Conservation (phyloP, 2,888 invertebrate genomes). For the Timema podura region DNA sequence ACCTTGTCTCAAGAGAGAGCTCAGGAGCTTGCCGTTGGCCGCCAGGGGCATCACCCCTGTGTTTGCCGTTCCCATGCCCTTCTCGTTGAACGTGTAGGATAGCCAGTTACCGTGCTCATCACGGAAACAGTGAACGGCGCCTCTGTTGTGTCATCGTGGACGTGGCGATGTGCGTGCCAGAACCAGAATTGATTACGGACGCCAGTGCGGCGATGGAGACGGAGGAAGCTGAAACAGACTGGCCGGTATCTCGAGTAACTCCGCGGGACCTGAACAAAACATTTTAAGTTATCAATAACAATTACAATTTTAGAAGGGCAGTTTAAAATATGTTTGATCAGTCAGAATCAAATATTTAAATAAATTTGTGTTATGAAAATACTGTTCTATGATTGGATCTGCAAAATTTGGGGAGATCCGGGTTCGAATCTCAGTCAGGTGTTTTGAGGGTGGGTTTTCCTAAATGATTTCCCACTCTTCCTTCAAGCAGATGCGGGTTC, state of each 20-base stretch:
- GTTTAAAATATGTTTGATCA: no score
- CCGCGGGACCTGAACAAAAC: conserved; percentile 4
- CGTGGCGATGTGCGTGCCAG: conserved; percentile 64
- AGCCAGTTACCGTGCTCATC: conserved; percentile 85
- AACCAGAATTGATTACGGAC: conserved; percentile 36
- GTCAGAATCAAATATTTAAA: no score
- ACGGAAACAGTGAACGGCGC: conserved; percentile 80
- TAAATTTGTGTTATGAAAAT: no score
- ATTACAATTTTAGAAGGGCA: no score
- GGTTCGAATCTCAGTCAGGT: no score
- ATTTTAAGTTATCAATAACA: no score
- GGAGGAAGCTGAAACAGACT: conserved; percentile 35
- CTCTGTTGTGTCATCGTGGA: conserved; percentile 78
- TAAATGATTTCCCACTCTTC: no score
- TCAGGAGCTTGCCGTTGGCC: conserved; percentile 43
- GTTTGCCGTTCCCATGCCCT: conserved; percentile 54
- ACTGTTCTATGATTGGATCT: no score
- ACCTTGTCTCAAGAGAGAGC: conserved; percentile 41
- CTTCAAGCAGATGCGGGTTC: no score
- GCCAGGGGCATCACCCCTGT: conserved; percentile 35
- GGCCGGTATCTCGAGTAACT: neutral
- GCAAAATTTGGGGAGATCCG: no score
- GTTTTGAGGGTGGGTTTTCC: no score
- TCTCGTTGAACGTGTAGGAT: conserved; percentile 81
- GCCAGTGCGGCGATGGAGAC: conserved; percentile 43